Conservation (phyloP, 1,140 invertebrate genomes). For the Bombus vancouverensis region DNA sequence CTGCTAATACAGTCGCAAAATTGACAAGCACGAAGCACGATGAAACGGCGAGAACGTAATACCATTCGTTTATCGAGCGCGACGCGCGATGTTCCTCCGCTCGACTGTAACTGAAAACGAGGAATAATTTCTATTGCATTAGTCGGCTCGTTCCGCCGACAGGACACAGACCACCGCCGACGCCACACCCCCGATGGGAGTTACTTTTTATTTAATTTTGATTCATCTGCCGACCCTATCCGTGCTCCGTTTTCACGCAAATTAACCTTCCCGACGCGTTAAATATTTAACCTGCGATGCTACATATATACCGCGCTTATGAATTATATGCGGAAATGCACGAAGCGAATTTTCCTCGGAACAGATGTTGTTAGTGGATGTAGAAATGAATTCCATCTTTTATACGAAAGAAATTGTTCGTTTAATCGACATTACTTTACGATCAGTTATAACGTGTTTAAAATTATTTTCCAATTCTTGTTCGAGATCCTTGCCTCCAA, state of each 20-base stretch:
- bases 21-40: conserved; percentile 16
- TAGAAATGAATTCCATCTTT: too few relatives aligned
- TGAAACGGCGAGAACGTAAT: conserved; percentile 25
- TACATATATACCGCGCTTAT: background rate
- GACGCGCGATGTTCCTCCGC: background rate
- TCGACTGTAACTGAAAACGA: conserved; percentile 9
- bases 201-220: conserved; percentile 20
- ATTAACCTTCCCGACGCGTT: background rate
- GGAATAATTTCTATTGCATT: conserved; percentile 37
- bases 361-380: background rate
- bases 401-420: too few relatives aligned
- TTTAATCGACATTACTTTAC: too few relatives aligned
- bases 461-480: too few relatives aligned
- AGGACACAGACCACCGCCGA: background rate
- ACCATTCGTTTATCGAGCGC: conserved; percentile 43
- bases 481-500: too few relatives aligned
- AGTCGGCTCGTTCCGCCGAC: background rate
- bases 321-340: background rate
- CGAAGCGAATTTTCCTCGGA: background rate
- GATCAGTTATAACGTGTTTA: too few relatives aligned
- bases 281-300: background rate
- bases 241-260: background rate
- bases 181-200: background rate
- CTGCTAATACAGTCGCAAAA: conserved; percentile 19
- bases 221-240: background rate